Base-by-base conservation (phyloP, 53 echinoderm and acorn worm species). In the Paracentrotus lividus region DNA sequence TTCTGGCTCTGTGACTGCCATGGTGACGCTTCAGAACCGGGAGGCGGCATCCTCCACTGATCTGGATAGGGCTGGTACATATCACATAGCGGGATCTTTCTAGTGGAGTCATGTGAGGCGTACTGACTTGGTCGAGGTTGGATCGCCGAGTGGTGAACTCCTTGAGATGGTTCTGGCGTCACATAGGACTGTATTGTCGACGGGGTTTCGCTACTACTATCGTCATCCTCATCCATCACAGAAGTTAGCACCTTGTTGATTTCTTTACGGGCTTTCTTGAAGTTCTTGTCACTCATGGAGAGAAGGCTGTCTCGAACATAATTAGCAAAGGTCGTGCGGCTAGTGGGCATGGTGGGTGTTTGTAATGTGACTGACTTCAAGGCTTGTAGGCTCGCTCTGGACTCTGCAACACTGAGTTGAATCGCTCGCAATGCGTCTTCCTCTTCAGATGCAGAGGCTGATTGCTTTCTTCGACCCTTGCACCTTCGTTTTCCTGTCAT, bases 251-350 rank as follows among this genome's bases (percentile, higher is more conserved):
- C 15, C 27, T 32, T 89, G 61, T 89, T 89, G 42, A 89, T 89
- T 38, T 89, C 90, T 89, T 89, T 89, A 64, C 90, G 90, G 90
- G 90, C 60, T 38, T 64, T 89, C 66, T 89, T 89, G 90, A 54
- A 89, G 90, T 57, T n/a, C n/a, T n/a, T n/a, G n/a, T n/a, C n/a
- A n/a, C n/a, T 89, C 90, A 89, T 89, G 61, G 90, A 58, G 60
- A 89, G 90, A 23, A 89, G 36, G 61, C 90, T 89, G 90, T 89
- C 90, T 15, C 61, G 90, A 89, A 53, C 90, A 89, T 89, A 89
- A 42, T 89, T 89, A 42, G 90, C 90, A 65, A 89, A 89, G 27
- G 90, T 60, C 60, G 90, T 29, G 42, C 90, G 90, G 90, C 90
- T n/a, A n/a, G n/a, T n/a, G n/a, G n/a, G n/a, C n/a, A n/a, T 59